A percentile compares a stretch with the other conserved stretches of the same genome.
Evolutionary conservation across 2,113 vertebrate genomes (phyloP).

Genomic region (Labeo catla): DNA sequence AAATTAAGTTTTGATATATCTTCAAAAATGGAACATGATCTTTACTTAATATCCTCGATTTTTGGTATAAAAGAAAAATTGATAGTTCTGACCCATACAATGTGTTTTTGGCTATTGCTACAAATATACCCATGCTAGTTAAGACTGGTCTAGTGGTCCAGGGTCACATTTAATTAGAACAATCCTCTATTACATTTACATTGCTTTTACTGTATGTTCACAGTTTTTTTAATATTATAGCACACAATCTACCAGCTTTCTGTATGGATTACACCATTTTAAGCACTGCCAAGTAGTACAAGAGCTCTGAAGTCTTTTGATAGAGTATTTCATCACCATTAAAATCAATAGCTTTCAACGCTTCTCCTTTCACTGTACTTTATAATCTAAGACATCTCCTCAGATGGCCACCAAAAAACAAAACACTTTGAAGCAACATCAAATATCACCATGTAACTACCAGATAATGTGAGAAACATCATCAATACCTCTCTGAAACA

Average conservation of each 20-base stretch:
- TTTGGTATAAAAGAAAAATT: too few species aligned
- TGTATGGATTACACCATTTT: not conserved
- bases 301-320: not conserved
- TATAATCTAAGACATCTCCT: not conserved
- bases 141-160: too few species aligned
- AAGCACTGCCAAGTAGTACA: not conserved
- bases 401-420: not conserved
- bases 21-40: too few species aligned
- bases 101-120: too few species aligned
- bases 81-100: too few species aligned
- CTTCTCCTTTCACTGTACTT: not conserved
- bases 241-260: not conserved
- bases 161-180: not conserved
- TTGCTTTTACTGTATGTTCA: not conserved
- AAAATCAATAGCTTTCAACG: slow-evolving; percentile 25
- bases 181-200: not conserved
- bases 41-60: too few species aligned
- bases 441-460: not conserved
- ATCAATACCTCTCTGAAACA: not conserved
- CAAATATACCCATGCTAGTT: too few species aligned
- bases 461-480: not conserved
- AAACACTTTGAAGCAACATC: slow-evolving; percentile 8
- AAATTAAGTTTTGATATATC: too few species aligned
- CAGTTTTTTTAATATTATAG: not conserved
- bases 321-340: slow-evolving; percentile 17